Evolutionary conservation across 1,140 invertebrate species (phyloP), one percentile per base, ranked within the genome.

Genomic region (Mya arenaria): DNA sequence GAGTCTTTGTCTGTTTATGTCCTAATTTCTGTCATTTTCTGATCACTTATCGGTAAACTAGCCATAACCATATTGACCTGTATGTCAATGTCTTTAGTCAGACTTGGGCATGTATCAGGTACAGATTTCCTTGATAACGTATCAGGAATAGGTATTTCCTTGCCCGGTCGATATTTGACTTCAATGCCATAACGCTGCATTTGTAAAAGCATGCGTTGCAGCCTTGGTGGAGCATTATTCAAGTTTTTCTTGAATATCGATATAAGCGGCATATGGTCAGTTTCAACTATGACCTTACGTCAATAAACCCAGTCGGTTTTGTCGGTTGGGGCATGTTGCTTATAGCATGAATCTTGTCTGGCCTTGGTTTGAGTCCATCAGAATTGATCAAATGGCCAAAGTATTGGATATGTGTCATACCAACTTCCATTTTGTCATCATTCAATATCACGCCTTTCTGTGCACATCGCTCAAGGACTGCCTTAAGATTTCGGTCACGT

Each of bases 81-180:
- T 30, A 37, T 23, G 28, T 60, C 4, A 60, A 58, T 17, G 48
- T 48, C 60, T 30, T 55, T 36, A 28, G 73, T 25, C 17, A 25
- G 13, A 39, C 44, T 63, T 19, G 69, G 39, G 17, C n/a, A 55
- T 23, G 41, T 52, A 6, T 60, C 63, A 41, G n/a, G 44, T 15
- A 39, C 36, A 68, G n/a, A 48, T n/a, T 84, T 44, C 55, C 84
- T 52, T 85, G 71, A 39, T 85, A 91, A 44, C 41, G 68, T 62
- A 84, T 86, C 93, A 81, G 52, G 90, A 91, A 82, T 92, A 87
- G 4, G 90, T 88, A 86, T 94, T 92, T 62, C 93, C 90, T 89
- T 88, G 0, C 77, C 83, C 39, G 8, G 39, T 89, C 62, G 5
- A 83, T 72, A 94, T 37, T 68, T 66, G 1, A 80, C 25, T 17